These are phyloP conservation scores for Naso thynnoides DNA, from an alignment of 2,797 vertebrate species.

Conservation along the genomic window DNA sequence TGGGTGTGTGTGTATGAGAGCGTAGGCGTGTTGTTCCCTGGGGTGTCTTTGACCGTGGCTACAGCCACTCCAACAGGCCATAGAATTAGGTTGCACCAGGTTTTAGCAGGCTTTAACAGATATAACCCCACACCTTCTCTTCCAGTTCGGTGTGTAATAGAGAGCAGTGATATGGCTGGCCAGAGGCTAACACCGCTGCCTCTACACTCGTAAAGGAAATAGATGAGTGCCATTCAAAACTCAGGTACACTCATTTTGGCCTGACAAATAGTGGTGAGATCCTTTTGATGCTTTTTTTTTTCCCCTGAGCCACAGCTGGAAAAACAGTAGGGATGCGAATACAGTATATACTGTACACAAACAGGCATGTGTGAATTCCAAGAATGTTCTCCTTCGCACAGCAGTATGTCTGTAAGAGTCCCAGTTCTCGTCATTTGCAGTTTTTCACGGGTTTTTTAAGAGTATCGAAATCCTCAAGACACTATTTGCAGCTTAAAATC, in stretches of 20 bases:
- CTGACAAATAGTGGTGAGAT: constrained; percentile 53
- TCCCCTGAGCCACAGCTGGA: constrained; percentile 24
- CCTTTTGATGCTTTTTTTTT: constrained; percentile 14
- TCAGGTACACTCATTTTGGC: constrained; percentile 47
- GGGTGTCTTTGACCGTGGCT: constrained; percentile 55
- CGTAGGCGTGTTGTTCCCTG: constrained; percentile 25
- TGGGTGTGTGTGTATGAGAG: constrained; percentile 5
- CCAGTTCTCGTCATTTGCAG: not conserved
- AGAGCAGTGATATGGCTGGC: constrained; percentile 55
- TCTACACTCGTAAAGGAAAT: constrained; percentile 69
- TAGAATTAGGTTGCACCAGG: constrained; percentile 56
- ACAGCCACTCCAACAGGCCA: constrained; percentile 45
- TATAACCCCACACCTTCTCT: constrained; percentile 54
- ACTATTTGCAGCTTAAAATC: too few relatives aligned
- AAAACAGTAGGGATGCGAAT: constrained; percentile 23
- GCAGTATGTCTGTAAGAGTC: not conserved
- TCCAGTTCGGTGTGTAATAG: constrained; percentile 59
- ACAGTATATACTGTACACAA: constrained; percentile 1
- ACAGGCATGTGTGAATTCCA: not conserved
- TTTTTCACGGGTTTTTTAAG: not conserved
- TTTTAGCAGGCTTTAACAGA: constrained; percentile 54
- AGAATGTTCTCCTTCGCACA: not conserved
- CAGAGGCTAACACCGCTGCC: constrained; percentile 51
- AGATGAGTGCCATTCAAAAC: constrained; percentile 66
- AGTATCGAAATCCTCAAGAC: too few relatives aligned